Evolutionary conservation across 2,888 invertebrate species (phyloP).

Genomic region (Tribolium freemani): DNA sequence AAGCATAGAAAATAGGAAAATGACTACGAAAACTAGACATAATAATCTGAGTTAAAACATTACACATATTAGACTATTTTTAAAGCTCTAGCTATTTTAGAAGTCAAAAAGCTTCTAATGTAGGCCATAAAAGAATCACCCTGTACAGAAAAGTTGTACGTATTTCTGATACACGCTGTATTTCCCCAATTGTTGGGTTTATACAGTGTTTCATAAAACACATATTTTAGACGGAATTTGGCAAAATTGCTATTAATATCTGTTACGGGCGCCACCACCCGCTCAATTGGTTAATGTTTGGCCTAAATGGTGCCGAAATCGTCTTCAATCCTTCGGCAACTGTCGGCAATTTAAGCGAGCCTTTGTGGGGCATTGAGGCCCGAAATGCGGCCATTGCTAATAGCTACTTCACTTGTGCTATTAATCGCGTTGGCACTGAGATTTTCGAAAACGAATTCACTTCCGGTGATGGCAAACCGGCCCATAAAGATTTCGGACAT

Average conservation of each 20-base stretch:
- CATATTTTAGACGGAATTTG: constrained; percentile 77
- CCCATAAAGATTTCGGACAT: constrained; percentile 86
- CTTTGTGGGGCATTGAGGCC: constrained; percentile 96
- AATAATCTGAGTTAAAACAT: background rate
- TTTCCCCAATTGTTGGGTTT: too few species aligned
- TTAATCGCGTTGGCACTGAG: constrained; percentile 95
- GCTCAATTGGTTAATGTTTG: constrained; percentile 98
- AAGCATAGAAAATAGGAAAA: constrained; percentile 10
- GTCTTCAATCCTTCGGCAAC: constrained; percentile 99
- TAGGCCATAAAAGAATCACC: too few species aligned
- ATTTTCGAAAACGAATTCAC: constrained; percentile 85
- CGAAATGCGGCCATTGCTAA: constrained; percentile 97
- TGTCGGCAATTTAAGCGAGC: constrained; percentile 84
- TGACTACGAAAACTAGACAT: background rate
- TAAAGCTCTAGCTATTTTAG: too few species aligned
- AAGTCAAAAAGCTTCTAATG: too few species aligned
- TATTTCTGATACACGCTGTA: too few species aligned
- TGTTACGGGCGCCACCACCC: constrained; percentile 99
- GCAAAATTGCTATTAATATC: constrained; percentile 93
- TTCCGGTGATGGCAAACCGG: constrained; percentile 83
- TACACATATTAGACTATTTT: constrained; percentile 1
- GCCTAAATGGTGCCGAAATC: constrained; percentile 96
- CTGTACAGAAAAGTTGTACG: too few species aligned
- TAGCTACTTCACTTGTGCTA: constrained; percentile 91
- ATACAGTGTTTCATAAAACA: too few species aligned